Percentiles rank a stretch among this genome's conserved stretches.
phyloP scores from a whole-genome alignment of 2,888 invertebrate species.

The Ferdinandea cuprea region DNA sequence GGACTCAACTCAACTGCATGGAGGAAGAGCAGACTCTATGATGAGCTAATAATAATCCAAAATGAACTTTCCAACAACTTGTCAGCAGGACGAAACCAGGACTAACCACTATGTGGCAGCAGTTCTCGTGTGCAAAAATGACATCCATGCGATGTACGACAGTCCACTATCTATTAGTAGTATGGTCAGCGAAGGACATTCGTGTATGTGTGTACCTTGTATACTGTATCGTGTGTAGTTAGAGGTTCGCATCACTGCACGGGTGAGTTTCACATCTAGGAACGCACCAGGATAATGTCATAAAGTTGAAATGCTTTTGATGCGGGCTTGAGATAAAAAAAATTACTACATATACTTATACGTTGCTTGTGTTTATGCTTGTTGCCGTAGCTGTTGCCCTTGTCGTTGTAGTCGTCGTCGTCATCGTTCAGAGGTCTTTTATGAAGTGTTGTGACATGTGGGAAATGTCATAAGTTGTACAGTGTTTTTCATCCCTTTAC shows the following conservation, averaged over 20 bases:
- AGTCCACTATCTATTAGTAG: conserved; percentile 6
- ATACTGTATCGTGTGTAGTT: no score
- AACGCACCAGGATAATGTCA: conserved; percentile 70
- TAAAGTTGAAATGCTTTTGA: conserved; percentile 68
- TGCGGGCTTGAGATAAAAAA: conserved; percentile 11
- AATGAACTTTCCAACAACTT: conserved; percentile 70
- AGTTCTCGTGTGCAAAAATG: conserved; percentile 2
- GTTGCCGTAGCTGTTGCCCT: background rate
- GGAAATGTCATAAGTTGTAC: conserved; percentile 47
- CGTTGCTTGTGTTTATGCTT: no score
- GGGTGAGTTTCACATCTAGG: conserved; percentile 65
- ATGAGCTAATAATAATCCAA: conserved; percentile 71
- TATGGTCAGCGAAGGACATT: conserved; percentile 44
- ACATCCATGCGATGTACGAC: conserved; percentile 22
- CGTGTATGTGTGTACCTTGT: conserved; percentile 9
- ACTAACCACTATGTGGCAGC: conserved; percentile 3
- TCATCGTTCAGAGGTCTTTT: conserved; percentile 36
- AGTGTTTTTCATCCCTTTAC: conserved; percentile 6
- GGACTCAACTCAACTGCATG: conserved; percentile 3
- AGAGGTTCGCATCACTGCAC: conserved; percentile 53
- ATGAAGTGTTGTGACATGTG: conserved; percentile 67
- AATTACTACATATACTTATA: background rate
- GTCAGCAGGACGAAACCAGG: conserved; percentile 40
- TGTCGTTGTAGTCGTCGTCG: background rate
- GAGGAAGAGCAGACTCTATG: conserved; percentile 41